These are phyloP conservation scores for Eulithis testata DNA, from an alignment of 2,888 invertebrate species.

Conservation along the genomic window DNA sequence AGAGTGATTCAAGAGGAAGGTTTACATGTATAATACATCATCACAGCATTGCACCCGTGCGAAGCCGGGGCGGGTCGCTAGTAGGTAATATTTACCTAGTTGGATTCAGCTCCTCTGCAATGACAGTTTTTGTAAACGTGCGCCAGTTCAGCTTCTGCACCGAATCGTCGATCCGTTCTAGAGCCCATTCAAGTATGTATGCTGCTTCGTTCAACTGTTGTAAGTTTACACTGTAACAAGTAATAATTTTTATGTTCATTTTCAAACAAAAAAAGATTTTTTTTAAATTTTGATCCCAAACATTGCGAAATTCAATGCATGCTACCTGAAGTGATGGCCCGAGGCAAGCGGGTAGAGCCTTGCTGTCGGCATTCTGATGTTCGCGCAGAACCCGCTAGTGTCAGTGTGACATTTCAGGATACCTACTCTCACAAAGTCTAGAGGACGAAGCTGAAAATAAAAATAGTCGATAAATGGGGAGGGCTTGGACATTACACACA, in stretches of 20 bases:
- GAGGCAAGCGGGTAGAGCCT: slow-evolving; percentile 63
- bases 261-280: too few relatives aligned
- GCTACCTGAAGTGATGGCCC: slow-evolving; percentile 63
- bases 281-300: too few relatives aligned
- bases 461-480: background rate
- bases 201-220: slow-evolving; percentile 66
- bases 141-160: slow-evolving; percentile 67
- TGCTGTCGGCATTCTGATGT: slow-evolving; percentile 67
- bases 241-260: too few relatives aligned
- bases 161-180: slow-evolving; percentile 65
- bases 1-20: too few relatives aligned
- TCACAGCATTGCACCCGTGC: too few relatives aligned
- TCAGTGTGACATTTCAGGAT: slow-evolving; percentile 54
- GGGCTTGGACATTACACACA: too few relatives aligned
- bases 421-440: slow-evolving; percentile 65
- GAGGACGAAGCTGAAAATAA: slow-evolving; percentile 60
- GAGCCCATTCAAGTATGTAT: slow-evolving; percentile 73
- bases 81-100: slow-evolving; percentile 55
- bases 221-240: slow-evolving; percentile 59
- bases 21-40: too few relatives aligned
- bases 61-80: too few relatives aligned
- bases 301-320: slow-evolving; percentile 16
- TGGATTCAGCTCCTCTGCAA: slow-evolving; percentile 66
- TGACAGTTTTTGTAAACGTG: slow-evolving; percentile 60
- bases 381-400: slow-evolving; percentile 58